These are phyloP conservation scores for Pelecanoides urinatrix DNA, from an alignment of 2,113 vertebrate genomes.

Conservation along the genomic window DNA sequence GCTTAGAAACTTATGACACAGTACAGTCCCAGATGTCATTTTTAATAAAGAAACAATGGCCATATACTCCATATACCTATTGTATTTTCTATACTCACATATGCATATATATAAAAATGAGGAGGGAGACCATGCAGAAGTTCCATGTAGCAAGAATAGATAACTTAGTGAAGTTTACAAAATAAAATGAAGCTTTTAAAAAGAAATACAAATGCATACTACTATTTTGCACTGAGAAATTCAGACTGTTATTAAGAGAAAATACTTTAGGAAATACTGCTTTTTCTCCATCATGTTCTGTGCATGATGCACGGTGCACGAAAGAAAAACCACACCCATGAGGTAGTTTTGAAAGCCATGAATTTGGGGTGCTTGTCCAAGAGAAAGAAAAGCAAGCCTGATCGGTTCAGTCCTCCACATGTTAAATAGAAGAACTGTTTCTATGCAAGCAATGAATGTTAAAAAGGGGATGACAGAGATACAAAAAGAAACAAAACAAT, in stretches of 20 bases:
- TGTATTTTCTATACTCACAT: background rate
- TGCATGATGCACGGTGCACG: fast-evolving
- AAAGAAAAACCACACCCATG: background rate
- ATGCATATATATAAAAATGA: background rate
- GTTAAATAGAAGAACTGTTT: background rate
- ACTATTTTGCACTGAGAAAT: background rate
- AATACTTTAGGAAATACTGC: background rate
- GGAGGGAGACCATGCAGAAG: background rate
- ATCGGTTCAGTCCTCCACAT: background rate
- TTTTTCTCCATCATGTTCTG: background rate
- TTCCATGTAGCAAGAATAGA: background rate
- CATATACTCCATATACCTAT: background rate
- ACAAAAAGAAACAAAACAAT: background rate
- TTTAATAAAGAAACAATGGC: background rate
- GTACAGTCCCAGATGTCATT: background rate
- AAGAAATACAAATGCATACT: background rate
- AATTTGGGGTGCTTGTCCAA: background rate
- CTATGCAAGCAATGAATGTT: background rate
- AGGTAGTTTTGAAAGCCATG: background rate
- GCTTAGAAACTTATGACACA: background rate
- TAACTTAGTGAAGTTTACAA: background rate
- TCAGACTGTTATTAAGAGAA: background rate
- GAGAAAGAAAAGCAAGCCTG: background rate
- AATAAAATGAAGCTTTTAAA: background rate
- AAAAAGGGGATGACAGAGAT: background rate